A percentile compares a stretch with the other conserved stretches of the same genome.
Evolutionary conservation across 2,797 vertebrate species (phyloP).

Genomic region (Heterohyrax brucei): DNA sequence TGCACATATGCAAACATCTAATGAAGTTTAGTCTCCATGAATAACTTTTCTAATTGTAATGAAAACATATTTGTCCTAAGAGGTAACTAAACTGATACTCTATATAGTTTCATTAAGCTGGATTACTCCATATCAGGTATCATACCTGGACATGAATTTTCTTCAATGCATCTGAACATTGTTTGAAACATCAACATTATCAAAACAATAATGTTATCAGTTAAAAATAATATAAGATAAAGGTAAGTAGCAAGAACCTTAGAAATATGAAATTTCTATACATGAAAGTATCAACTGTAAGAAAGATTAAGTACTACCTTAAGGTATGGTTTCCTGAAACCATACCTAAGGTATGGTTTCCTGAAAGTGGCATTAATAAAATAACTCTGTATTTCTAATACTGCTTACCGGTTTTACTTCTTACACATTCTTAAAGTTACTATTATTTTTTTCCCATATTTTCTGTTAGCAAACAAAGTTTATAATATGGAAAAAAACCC

Average conservation of each 20-base stretch:
- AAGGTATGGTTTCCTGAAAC: not conserved
- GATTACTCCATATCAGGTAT: not conserved
- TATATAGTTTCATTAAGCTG: constrained; percentile 52
- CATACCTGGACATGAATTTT: not conserved
- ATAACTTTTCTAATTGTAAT: constrained; percentile 34
- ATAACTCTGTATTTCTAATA: constrained; percentile 61
- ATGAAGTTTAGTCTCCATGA: not conserved
- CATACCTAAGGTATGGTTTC: constrained; percentile 23
- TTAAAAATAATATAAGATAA: constrained; percentile 43
- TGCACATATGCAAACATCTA: constrained; percentile 46
- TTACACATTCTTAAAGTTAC: constrained; percentile 36
- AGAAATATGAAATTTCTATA: constrained; percentile 31
- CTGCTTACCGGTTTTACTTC: constrained; percentile 28
- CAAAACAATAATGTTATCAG: constrained; percentile 43
- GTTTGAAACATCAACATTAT: constrained; percentile 28
- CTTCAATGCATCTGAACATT: not conserved
- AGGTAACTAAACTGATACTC: constrained; percentile 16
- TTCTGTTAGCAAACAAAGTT: not conserved
- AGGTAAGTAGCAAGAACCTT: not conserved
- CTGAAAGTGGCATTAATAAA: not conserved
- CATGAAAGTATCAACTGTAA: constrained; percentile 27
- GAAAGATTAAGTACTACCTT: constrained; percentile 1
- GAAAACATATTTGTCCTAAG: constrained; percentile 30
- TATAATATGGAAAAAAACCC: no score
- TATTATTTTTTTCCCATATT: constrained; percentile 16